Conservation (phyloP, 2,113 vertebrate genomes). For the Ochotona curzoniae region DNA sequence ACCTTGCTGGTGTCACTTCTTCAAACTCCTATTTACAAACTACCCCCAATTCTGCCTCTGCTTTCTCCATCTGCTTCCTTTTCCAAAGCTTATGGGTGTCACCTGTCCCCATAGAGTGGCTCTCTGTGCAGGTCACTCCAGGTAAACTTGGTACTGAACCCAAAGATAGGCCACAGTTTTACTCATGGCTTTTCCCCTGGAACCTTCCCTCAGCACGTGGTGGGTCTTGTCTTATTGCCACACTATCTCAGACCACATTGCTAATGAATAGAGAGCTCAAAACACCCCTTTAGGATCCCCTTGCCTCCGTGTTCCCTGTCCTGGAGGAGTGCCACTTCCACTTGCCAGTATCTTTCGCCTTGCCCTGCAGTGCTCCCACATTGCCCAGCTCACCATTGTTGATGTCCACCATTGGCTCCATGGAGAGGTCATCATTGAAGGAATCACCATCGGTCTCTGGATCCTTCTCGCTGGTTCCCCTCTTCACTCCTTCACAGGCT, state of each 20-base stretch:
- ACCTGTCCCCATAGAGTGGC: no score
- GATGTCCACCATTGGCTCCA: slow-evolving; percentile 86
- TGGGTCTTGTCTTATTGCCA: no score
- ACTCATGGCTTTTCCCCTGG: no score
- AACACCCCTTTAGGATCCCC: background rate
- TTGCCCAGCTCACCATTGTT: slow-evolving; percentile 70
- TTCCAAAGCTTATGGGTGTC: background rate
- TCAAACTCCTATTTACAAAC: background rate
- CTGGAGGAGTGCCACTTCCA: slow-evolving; percentile 39
- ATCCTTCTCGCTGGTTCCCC: slow-evolving; percentile 76
- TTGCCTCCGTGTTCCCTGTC: background rate
- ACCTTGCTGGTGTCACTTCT: background rate
- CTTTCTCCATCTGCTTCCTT: background rate
- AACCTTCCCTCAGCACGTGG: no score
- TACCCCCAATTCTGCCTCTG: background rate
- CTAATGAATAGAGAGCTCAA: background rate
- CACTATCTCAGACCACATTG: no score
- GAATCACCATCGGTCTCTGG: slow-evolving; percentile 90
- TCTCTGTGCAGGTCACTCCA: no score
- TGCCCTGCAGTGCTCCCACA: slow-evolving; percentile 49
- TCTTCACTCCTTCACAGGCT: slow-evolving; percentile 88
- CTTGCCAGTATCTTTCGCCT: slow-evolving; percentile 49
- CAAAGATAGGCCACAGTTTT: no score
- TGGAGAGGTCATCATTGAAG: slow-evolving; percentile 91
- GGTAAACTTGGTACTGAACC: no score